Conservation (phyloP, 2,888 invertebrate species). For the Cataglyphis altisquamis region DNA sequence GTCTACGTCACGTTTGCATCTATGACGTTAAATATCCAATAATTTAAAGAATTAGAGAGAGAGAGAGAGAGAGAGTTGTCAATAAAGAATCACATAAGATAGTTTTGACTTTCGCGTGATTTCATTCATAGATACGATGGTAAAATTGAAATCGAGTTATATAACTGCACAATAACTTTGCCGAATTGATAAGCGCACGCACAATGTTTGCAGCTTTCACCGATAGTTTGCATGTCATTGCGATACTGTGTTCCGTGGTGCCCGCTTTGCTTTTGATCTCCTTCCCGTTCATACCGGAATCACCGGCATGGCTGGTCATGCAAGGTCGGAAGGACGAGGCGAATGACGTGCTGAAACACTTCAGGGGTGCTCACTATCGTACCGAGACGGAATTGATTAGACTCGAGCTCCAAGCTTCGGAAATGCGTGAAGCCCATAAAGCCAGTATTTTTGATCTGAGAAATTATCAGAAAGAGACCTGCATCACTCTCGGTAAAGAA, state of each 20-base stretch:
- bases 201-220: slow-evolving; percentile 81
- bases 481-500: slow-evolving; percentile 69
- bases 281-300: slow-evolving; percentile 91
- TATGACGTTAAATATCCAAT: not conserved
- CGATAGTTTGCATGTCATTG: slow-evolving; percentile 85
- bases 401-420: slow-evolving; percentile 80
- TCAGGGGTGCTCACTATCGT: slow-evolving; percentile 89
- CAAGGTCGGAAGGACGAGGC: slow-evolving; percentile 88
- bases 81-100: not conserved
- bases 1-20: not conserved
- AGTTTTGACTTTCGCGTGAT: not conserved
- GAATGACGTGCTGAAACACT: slow-evolving; percentile 88
- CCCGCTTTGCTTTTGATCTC: slow-evolving; percentile 85
- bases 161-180: not conserved
- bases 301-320: slow-evolving; percentile 89
- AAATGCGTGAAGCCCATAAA: slow-evolving; percentile 65
- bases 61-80: not conserved
- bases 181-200: slow-evolving; percentile 30
- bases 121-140: not conserved
- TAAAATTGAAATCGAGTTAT: slow-evolving; percentile 22
- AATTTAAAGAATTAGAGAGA: not conserved
- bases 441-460: slow-evolving; percentile 66
- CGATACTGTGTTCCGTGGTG: slow-evolving; percentile 85
- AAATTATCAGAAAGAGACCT: slow-evolving; percentile 63
- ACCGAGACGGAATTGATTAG: slow-evolving; percentile 88